Base-by-base conservation (phyloP, 2,888 invertebrate species). In the Ashinkailepas kermadecensis region DNA sequence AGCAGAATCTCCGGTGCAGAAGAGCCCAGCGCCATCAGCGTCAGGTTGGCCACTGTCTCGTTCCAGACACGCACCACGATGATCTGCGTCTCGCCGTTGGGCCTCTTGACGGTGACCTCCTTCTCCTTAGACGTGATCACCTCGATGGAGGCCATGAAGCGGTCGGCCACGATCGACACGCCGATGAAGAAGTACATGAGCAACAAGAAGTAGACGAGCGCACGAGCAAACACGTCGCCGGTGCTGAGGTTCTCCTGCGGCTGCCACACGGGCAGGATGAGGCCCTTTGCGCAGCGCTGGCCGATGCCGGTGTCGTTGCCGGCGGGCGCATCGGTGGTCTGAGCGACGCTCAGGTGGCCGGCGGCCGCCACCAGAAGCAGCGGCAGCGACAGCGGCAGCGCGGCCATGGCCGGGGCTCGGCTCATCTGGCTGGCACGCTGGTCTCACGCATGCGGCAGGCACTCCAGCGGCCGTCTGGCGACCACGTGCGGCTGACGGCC, bases 81-180 rank as follows among this genome's bases (percentile, higher is more conserved):
- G 85, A 95, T 94, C 86, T 96, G 95, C 21, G 91, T 92, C 83
- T 95, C 95, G 83, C 95, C 95, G 86, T 84, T 84, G 84, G 94
- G 92, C 84, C 94, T 93, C 86, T 95, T 94, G 83, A 99, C 93
- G 86, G 93, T 92, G 86, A 99, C 93, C 88, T 97, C 96, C 86
- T 95, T 94, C 88, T 99, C 99, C 87, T 97, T 94, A 0, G 98
- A 97, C 81, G 99, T 99, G 88, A 99, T 99, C 85, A 97, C 97
- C 90, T 99, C 99, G 87, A 99, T 99, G 86, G 98, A 94, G 74
- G 97, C 96, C 99, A 99, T 99, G 89, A 99, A 99, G 83, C 98
- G 93, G 88, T 99, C 99, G 85, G 99, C 97, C 85, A 99, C 94
- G 88, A 99, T 98, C 85, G 99, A 98, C 79, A 99, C 98, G 82